A percentile compares a stretch with the other conserved stretches of the same genome.
phyloP scores from a whole-genome alignment of 1,140 invertebrate genomes.

The Listronotus oregonensis region DNA sequence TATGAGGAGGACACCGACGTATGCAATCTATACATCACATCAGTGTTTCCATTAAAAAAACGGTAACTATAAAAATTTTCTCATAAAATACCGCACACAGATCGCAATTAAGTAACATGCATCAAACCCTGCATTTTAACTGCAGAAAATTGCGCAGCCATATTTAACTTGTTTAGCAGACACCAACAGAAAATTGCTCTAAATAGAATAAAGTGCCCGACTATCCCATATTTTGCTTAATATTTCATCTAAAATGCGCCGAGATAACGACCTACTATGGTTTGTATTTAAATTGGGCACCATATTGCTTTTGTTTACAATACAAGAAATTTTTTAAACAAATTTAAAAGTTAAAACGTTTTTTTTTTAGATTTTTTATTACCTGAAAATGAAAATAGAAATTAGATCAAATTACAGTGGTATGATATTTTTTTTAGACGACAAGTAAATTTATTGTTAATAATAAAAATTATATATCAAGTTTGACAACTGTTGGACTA shows the following conservation, averaged over 20 bases:
- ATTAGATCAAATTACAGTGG: too few relatives aligned
- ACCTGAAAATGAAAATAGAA: too few relatives aligned
- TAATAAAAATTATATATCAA: too few relatives aligned
- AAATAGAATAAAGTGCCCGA: slow-evolving; percentile 34
- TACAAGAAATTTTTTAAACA: neutral
- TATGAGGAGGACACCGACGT: too few relatives aligned
- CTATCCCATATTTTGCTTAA: slow-evolving; percentile 24
- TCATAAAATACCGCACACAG: slow-evolving; percentile 9
- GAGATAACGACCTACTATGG: slow-evolving; percentile 22
- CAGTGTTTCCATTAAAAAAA: too few relatives aligned
- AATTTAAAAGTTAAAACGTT: too few relatives aligned
- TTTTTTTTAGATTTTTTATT: too few relatives aligned
- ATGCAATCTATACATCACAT: too few relatives aligned
- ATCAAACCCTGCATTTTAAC: slow-evolving; percentile 15
- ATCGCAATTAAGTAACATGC: slow-evolving; percentile 24
- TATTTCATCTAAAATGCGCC: slow-evolving; percentile 23
- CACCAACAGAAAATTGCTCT: slow-evolving; percentile 36
- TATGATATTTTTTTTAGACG: too few relatives aligned
- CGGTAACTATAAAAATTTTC: too few relatives aligned
- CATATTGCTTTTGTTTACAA: neutral
- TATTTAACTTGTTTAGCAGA: slow-evolving; percentile 33
- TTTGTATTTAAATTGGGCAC: slow-evolving; percentile 14
- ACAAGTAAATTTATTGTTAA: too few relatives aligned
- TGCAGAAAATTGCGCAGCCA: slow-evolving; percentile 19
- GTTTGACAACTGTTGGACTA: too few relatives aligned